Evolutionary conservation across 2,888 invertebrate genomes (phyloP), one percentile per base, ranked within the genome.

Genomic region (Girardia tigrina): DNA sequence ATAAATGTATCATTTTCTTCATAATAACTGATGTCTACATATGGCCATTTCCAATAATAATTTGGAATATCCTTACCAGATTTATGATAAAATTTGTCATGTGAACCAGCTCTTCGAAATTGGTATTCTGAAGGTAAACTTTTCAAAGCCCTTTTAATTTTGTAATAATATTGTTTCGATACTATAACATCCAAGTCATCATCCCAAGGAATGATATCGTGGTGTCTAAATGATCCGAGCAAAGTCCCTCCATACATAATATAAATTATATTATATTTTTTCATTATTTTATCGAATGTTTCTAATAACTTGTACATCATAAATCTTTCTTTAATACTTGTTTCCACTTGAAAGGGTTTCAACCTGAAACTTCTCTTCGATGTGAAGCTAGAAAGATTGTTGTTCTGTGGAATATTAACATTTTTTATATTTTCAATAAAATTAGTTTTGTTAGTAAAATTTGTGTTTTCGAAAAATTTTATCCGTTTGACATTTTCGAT

Each of bases 21-120:
- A 72, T 69, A 79, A 75, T 78, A 79, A 42, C 77, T 77, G 42
- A 79, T 78, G 72, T 79, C 79, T n/a, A 79, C 28, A 42, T 79
- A 79, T 8, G 79, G 78, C 78, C 77, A 79, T n/a, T 42, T 42
- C 78, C 78, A 79, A 12, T 76, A 75, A 71, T 77, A 78, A 0
- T 69, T 69, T 28, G 77, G 77, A n/a, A n/a, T n/a, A 23, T 69
- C 28, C 1, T 27, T n/a, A 12, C 75, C 74, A 14, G 71, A 26
- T 0, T 23, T 26, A 0, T 77, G 75, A 71, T 56, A 78, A 76
- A 78, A 77, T 71, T 78, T 78, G 36, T 73, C 73, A 36, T 73
- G 73, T 56, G 2, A 2, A 4, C 4, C 2, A 8, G 73, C 23
- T 4, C 4, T 12, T 4, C 4, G 8, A 14, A 78, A 71, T 6